phyloP scores from a whole-genome alignment of 2,888 invertebrate species.

The Harmothoe impar region DNA sequence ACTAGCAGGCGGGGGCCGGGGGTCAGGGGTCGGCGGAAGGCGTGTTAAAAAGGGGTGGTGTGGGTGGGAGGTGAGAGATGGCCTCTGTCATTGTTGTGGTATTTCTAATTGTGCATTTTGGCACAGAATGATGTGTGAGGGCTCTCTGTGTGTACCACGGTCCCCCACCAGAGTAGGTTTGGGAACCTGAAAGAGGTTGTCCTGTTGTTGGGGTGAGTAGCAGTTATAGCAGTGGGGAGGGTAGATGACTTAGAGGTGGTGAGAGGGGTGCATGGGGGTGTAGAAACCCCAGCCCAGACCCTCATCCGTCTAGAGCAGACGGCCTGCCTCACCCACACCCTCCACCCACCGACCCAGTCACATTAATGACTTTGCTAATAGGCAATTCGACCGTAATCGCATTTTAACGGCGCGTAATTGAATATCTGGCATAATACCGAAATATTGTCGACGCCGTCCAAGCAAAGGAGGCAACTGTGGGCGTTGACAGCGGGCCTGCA shows the following conservation, averaged over 20 bases:
- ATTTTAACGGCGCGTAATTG: slow-evolving; percentile 59
- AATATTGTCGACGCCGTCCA: slow-evolving; percentile 38
- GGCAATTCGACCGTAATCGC: slow-evolving; percentile 55
- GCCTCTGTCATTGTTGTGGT: slow-evolving; percentile 50
- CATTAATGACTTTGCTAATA: slow-evolving; percentile 61
- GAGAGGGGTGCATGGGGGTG: too few relatives aligned
- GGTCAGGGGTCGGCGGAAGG: background rate
- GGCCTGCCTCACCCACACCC: background rate
- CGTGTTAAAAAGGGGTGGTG: background rate
- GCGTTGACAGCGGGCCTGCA: background rate
- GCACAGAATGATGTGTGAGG: slow-evolving; percentile 21
- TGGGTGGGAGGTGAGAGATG: slow-evolving; percentile 15
- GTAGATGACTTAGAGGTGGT: too few relatives aligned
- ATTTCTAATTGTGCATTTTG: slow-evolving; percentile 35
- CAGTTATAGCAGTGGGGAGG: too few relatives aligned
- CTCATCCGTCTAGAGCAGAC: slow-evolving; percentile 27
- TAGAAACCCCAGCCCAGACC: background rate
- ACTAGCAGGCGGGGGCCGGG: background rate
- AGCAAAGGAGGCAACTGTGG: background rate
- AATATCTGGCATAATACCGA: slow-evolving; percentile 58
- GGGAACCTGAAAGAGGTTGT: background rate
- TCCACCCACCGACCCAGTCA: background rate
- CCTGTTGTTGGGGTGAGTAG: too few relatives aligned
- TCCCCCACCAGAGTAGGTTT: background rate
- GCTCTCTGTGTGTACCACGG: background rate